A percentile compares a stretch with the other conserved stretches of the same genome.
phyloP scores from a whole-genome alignment of 2,888 invertebrate genomes.

The Andrena fulva region DNA sequence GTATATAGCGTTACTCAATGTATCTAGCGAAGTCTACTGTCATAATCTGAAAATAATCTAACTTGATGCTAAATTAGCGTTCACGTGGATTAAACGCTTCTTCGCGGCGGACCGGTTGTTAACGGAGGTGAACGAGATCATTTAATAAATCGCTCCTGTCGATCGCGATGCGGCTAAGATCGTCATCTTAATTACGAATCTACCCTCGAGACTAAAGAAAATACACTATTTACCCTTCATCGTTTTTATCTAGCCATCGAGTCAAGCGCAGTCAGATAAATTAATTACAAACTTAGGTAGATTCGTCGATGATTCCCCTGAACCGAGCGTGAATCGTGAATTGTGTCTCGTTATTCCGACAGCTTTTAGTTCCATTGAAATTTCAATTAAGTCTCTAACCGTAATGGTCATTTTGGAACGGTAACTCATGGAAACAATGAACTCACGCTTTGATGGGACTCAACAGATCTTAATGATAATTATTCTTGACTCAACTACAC shows the following conservation, averaged over 20 bases:
- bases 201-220: constrained; percentile 45
- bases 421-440: not conserved
- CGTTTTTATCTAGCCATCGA: not conserved
- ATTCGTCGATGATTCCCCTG: constrained; percentile 44
- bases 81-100: constrained; percentile 50
- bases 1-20: constrained; percentile 70
- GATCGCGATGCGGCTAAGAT: constrained; percentile 44
- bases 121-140: constrained; percentile 35
- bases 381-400: not conserved
- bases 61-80: constrained; percentile 72
- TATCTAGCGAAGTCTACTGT: constrained; percentile 72
- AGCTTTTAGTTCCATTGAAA: not conserved
- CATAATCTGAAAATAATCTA: constrained; percentile 70
- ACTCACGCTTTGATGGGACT: constrained; percentile 44
- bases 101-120: constrained; percentile 36
- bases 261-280: not conserved
- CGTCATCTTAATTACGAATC: constrained; percentile 51
- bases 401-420: too few species aligned
- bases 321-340: constrained; percentile 41
- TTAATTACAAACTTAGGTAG: constrained; percentile 33
- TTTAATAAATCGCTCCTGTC: constrained; percentile 44
- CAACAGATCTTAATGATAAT: constrained; percentile 33
- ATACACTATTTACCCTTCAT: not conserved
- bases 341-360: not conserved
- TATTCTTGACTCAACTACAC: constrained; percentile 22